These are phyloP conservation scores for Dasypolia templi DNA, from an alignment of 2,888 invertebrate species.

Conservation along the genomic window DNA sequence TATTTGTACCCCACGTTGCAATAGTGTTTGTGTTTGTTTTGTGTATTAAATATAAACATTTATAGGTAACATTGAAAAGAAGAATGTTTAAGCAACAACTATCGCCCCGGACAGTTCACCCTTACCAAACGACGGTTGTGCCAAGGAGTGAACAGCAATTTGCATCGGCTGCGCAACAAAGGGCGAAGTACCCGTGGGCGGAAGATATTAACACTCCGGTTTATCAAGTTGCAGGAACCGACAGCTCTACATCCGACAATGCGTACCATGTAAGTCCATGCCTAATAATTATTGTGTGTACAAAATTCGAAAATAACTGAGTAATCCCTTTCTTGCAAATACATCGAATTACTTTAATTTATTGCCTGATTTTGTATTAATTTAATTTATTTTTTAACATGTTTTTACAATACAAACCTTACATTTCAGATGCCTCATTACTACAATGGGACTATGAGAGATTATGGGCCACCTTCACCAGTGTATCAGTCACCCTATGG, in stretches of 20 bases:
- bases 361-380: not conserved
- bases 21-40: constrained; percentile 55
- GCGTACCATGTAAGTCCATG: constrained; percentile 83
- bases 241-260: constrained; percentile 88
- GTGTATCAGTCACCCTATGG: constrained; percentile 88
- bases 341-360: no score
- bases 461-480: constrained; percentile 86
- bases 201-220: constrained; percentile 83
- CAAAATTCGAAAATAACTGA: not conserved
- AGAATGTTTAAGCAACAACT: constrained; percentile 89
- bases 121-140: constrained; percentile 88
- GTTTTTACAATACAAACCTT: not conserved
- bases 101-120: constrained; percentile 86
- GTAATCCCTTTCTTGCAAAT: not conserved
- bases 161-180: constrained; percentile 85
- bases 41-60: constrained; percentile 44
- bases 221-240: constrained; percentile 86
- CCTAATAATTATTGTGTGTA: not conserved
- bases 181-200: constrained; percentile 88
- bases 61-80: constrained; percentile 67
- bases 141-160: constrained; percentile 87
- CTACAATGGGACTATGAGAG: constrained; percentile 79
- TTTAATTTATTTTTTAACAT: not conserved
- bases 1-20: constrained; percentile 58
- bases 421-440: constrained; percentile 84